Percentiles rank a stretch among this genome's conserved stretches.
These are phyloP conservation scores for Ctenodactylus gundi DNA, from an alignment of 2,113 vertebrate genomes.

Conservation along the genomic window DNA sequence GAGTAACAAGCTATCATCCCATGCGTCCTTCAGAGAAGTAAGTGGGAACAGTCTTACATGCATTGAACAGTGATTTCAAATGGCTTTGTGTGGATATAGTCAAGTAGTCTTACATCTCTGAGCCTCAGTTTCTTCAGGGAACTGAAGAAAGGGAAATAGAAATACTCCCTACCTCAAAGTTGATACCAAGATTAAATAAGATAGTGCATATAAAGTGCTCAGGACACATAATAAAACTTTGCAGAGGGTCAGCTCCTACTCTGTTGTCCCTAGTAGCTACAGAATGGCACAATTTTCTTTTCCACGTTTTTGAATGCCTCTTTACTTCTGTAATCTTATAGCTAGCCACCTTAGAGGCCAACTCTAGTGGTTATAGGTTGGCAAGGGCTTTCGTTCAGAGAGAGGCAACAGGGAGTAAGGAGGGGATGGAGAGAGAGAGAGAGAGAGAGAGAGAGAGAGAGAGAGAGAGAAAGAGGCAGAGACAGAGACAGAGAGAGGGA, in stretches of 20 bases:
- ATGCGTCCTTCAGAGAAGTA: not conserved
- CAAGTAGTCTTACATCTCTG: not conserved
- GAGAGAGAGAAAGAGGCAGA: not conserved
- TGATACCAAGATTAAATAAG: slow-evolving; percentile 10
- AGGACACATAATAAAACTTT: not conserved
- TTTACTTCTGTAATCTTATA: not conserved
- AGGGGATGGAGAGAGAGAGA: not conserved
- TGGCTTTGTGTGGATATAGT: not conserved
- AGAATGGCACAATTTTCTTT: not conserved
- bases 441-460: too few species aligned
- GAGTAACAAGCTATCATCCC: not conserved
- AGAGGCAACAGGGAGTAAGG: not conserved
- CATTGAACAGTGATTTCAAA: not conserved
- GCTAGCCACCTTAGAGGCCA: not conserved
- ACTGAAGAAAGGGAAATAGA: not conserved
- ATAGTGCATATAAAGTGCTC: not conserved
- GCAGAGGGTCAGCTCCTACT: not conserved
- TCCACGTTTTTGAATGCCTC: not conserved
- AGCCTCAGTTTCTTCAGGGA: slow-evolving; percentile 31
- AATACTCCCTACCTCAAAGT: not conserved
- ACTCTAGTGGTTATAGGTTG: not conserved
- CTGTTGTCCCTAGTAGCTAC: not conserved
- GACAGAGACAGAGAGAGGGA: not conserved
- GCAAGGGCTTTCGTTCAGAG: not conserved
- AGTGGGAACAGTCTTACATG: not conserved